Evolutionary conservation across 2,797 vertebrate species (phyloP).

Genomic region (Anguilla obscura): DNA sequence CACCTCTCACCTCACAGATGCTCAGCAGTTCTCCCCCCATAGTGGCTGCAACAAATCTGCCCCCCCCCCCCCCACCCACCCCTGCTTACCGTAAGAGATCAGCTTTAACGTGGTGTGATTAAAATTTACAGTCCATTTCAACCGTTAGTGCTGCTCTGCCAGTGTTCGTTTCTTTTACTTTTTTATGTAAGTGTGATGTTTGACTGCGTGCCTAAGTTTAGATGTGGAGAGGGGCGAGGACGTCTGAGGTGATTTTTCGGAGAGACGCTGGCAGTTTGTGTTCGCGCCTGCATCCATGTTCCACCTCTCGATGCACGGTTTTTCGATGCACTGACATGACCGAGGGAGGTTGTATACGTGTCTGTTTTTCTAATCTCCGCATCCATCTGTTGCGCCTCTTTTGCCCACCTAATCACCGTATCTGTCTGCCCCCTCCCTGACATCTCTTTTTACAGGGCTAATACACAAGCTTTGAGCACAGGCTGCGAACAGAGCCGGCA

Average conservation of each 20-base stretch:
- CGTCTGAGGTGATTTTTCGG: background rate
- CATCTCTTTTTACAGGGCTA: background rate
- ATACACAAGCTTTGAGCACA: background rate
- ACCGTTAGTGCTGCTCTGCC: background rate
- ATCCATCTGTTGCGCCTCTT: conserved; percentile 26
- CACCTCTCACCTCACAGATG: conserved; percentile 19
- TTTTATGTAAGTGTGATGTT: background rate
- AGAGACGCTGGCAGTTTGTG: background rate
- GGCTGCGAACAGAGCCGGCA: background rate
- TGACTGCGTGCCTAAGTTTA: conserved; percentile 4
- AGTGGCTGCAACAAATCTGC: conserved; percentile 45
- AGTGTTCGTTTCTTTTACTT: background rate
- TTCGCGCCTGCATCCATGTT: background rate
- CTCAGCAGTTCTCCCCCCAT: conserved; percentile 46
- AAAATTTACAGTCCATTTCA: conserved; percentile 61
- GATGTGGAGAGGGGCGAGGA: background rate
- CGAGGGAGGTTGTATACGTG: background rate
- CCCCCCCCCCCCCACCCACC: conserved; percentile 31
- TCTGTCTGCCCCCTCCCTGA: background rate
- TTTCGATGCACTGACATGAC: background rate
- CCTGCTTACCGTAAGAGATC: conserved; percentile 53
- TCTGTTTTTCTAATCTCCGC: conserved; percentile 19
- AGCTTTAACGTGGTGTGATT: conserved; percentile 72
- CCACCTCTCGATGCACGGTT: background rate
- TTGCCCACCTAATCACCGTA: conserved; percentile 2